A percentile compares a stretch with the other conserved stretches of the same genome.
phyloP scores from a whole-genome alignment of 2,888 invertebrate genomes.

The Drosophila subquinaria region DNA sequence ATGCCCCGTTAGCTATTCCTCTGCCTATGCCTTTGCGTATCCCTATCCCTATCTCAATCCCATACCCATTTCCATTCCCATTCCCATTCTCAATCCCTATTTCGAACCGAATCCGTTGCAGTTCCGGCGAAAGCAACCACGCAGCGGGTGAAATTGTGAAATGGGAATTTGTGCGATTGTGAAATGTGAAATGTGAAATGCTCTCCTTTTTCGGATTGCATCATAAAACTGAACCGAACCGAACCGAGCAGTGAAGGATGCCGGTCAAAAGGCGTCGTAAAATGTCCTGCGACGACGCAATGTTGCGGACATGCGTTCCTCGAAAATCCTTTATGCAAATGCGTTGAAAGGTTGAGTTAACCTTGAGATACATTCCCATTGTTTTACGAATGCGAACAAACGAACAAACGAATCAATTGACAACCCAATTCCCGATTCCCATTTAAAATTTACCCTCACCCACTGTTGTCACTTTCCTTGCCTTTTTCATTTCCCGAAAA shows the following conservation, averaged over 20 bases:
- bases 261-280: slow-evolving; percentile 37
- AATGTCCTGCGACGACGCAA: slow-evolving; percentile 61
- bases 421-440: slow-evolving; percentile 12
- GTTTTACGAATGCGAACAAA: slow-evolving; percentile 14
- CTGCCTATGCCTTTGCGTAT: neutral
- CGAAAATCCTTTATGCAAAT: slow-evolving; percentile 75
- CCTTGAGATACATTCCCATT: slow-evolving; percentile 50
- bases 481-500: slow-evolving; percentile 9
- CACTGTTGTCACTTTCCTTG: neutral
- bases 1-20: slow-evolving; percentile 49
- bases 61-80: neutral
- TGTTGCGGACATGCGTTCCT: slow-evolving; percentile 56
- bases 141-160: slow-evolving; percentile 65
- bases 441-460: slow-evolving; percentile 10
- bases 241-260: slow-evolving; percentile 32
- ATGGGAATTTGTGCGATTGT: slow-evolving; percentile 22
- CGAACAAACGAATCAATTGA: slow-evolving; percentile 41
- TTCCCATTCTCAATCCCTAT: slow-evolving; percentile 1
- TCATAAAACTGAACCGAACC: slow-evolving; percentile 56
- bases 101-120: slow-evolving; percentile 17
- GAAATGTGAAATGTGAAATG: slow-evolving; percentile 29
- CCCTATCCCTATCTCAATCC: slow-evolving; percentile 1
- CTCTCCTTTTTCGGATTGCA: slow-evolving; percentile 61
- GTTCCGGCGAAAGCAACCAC: slow-evolving; percentile 55
- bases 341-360: slow-evolving; percentile 46